Conservation (phyloP, 2,797 vertebrate genomes). For the Anolis apletophallus region DNA sequence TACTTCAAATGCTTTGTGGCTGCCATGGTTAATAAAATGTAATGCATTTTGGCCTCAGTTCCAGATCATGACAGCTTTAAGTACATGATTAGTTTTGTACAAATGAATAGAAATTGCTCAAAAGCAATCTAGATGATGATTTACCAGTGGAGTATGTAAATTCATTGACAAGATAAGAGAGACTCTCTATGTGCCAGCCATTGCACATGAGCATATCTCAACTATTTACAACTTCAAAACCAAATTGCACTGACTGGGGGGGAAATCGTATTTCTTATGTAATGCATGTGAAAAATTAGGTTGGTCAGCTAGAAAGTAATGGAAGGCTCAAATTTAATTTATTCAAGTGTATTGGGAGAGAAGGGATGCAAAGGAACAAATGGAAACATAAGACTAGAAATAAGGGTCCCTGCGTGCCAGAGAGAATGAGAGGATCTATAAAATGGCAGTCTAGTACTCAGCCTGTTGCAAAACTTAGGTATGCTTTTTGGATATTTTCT, state of each 20-base stretch:
- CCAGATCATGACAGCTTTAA: constrained; percentile 4
- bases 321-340: not conserved
- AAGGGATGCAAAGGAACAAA: not conserved
- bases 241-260: not conserved
- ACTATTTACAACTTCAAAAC: not conserved
- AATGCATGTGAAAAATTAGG: not conserved
- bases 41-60: constrained; percentile 1
- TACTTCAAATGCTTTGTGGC: not conserved
- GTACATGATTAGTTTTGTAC: constrained; percentile 3
- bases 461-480: no score
- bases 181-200: not conserved
- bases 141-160: constrained; percentile 8
- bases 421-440: no score
- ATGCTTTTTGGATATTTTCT: no score
- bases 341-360: not conserved
- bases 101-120: not conserved
- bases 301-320: not conserved
- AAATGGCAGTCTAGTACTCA: no score
- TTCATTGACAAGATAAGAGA: not conserved
- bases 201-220: not conserved
- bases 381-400: not conserved
- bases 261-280: not conserved
- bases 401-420: no score
- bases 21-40: constrained; percentile 3
- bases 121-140: constrained; percentile 14